A percentile compares a stretch with the other conserved stretches of the same genome.
Evolutionary conservation across 2,113 vertebrate species (phyloP).

Genomic region (Forbesichthys papilliferus): DNA sequence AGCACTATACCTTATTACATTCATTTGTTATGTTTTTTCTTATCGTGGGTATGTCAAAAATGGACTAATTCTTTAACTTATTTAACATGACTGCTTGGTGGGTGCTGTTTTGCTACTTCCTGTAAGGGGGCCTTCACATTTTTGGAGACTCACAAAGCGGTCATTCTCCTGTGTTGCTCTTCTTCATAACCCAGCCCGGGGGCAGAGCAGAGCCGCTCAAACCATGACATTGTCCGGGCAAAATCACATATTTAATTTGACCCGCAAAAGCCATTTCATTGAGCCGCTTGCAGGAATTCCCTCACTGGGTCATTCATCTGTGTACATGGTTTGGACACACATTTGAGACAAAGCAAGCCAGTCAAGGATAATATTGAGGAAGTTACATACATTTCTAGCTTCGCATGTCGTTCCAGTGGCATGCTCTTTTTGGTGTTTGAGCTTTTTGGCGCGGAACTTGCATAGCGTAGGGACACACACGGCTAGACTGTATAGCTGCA

Average conservation of each 20-base stretch:
- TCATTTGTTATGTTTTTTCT: slow-evolving; percentile 9
- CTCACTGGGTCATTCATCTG: slow-evolving; percentile 76
- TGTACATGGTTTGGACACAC: slow-evolving; percentile 78
- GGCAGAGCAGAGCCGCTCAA: slow-evolving; percentile 63
- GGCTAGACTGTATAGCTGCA: slow-evolving; percentile 45
- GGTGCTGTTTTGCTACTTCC: slow-evolving; percentile 55
- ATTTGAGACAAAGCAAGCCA: slow-evolving; percentile 77
- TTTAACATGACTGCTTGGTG: slow-evolving; percentile 31
- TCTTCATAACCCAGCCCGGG: slow-evolving; percentile 77
- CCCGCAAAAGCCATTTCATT: slow-evolving; percentile 76
- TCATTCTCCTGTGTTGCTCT: slow-evolving; percentile 75
- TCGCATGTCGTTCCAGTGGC: slow-evolving; percentile 62
- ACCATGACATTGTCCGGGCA: slow-evolving; percentile 71
- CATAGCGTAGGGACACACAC: slow-evolving; percentile 31
- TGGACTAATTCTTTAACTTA: neutral
- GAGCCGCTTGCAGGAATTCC: slow-evolving; percentile 73
- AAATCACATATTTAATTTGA: slow-evolving; percentile 80
- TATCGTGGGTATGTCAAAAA: neutral
- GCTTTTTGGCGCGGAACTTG: slow-evolving; percentile 41
- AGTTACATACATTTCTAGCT: slow-evolving; percentile 76
- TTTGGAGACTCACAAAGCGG: slow-evolving; percentile 68
- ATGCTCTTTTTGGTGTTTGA: slow-evolving; percentile 49
- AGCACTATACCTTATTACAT: neutral
- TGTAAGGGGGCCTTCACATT: slow-evolving; percentile 53
- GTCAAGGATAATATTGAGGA: slow-evolving; percentile 82